Conservation (phyloP, 2,888 invertebrate species). For the Leptopilina syphax region DNA sequence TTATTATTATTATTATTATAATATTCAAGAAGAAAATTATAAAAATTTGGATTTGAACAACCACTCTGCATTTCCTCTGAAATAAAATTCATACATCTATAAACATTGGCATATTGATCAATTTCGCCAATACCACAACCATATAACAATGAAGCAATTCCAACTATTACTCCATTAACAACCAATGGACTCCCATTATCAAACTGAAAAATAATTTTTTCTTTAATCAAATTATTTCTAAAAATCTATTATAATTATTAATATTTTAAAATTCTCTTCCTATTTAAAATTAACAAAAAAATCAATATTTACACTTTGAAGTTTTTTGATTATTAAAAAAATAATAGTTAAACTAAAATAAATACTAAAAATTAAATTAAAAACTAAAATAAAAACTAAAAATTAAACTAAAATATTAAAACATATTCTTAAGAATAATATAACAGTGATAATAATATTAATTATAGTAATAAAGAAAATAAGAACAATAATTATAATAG, state of each 20-base stretch:
- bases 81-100: background rate
- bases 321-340: background rate
- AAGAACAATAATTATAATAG: too few species aligned
- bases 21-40: background rate
- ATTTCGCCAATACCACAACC: background rate
- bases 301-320: background rate
- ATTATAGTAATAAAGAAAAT: too few species aligned
- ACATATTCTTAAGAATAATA: too few species aligned
- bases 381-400: too few species aligned
- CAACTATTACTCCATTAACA: slow-evolving; percentile 4
- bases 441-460: too few species aligned
- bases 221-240: too few species aligned
- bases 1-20: too few species aligned
- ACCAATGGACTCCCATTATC: slow-evolving; percentile 16
- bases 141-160: slow-evolving; percentile 6
- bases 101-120: slow-evolving; percentile 11
- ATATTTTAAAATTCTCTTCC: too few species aligned
- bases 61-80: background rate
- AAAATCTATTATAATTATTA: too few species aligned
- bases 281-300: background rate
- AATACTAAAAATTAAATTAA: too few species aligned
- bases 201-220: slow-evolving; percentile 5
- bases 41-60: background rate
- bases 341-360: too few species aligned
- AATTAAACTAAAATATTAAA: too few species aligned